Base-by-base conservation (phyloP, 2,797 vertebrate species). In the Otus scops region DNA sequence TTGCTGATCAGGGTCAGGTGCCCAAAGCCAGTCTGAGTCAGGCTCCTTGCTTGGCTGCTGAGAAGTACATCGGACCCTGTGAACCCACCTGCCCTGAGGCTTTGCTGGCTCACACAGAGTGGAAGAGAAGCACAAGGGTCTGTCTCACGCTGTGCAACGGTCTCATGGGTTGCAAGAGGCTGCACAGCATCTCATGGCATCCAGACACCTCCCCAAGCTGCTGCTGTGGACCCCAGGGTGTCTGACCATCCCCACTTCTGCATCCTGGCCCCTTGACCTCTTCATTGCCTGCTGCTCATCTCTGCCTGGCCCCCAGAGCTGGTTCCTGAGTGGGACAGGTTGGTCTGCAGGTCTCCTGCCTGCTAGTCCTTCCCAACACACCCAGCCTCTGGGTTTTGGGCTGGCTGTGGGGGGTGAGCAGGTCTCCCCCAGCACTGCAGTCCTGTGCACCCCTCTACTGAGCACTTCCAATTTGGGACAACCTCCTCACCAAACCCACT, bases 381-480 rank as follows among this genome's bases (percentile, higher is more conserved):
- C 18, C 12, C 14, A 48, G 10, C 4, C 51, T 34, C 36, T 34
- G 53, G 4, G 6, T 83, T 90, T 48, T 11, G 26, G 30, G 30
- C 30, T 89, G 48, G 21, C n/a, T 77, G 22, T 0, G 0, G 36
- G 38, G 16, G 6, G 22, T 54, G 26, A 80, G 28, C 22, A 54
- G 30, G 5, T 54, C 14, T 57, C 27, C 22, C 22, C 15, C 21
- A 71, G 21, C 6, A 28, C 22, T 9, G 3, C 39, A 39, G 30
- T 36, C 38, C 68, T 26, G 9, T 32, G 24, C 32, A 81, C 11
- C 14, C 39, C 15, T 2, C 8, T n/a, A 18, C 9, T 10, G 20
- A 69, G 8, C 0, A 0, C 30, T 89, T 76, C 27, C 9, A 11
- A 3, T 68, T 6, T 0, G 0, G 48, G 43, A 67, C 78, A 83